Percentiles rank a stretch among this genome's conserved stretches.
phyloP scores from a whole-genome alignment of 1,140 invertebrate species.

The Platyscapa corneri region DNA sequence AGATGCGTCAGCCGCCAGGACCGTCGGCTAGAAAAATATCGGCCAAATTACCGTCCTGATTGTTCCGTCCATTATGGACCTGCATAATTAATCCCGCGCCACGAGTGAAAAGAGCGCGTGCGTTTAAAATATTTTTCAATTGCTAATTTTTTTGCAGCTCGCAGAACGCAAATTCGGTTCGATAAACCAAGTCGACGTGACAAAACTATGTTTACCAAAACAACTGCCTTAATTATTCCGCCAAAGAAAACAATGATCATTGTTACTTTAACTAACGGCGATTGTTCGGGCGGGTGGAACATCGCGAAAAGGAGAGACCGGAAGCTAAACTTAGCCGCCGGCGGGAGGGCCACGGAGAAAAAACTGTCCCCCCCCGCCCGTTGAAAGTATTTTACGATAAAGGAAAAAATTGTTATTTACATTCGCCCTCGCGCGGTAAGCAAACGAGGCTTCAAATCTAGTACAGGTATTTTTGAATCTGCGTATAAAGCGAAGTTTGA shows the following conservation, averaged over 20 bases:
- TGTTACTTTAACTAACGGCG: background rate
- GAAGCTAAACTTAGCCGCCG: background rate
- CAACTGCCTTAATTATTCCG: background rate
- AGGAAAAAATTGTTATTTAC: background rate
- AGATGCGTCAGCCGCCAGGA: too few relatives aligned
- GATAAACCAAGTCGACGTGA: background rate
- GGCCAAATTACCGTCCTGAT: background rate
- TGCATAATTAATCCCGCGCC: background rate
- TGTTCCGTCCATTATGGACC: background rate
- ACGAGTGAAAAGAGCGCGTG: background rate
- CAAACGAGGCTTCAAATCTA: too few relatives aligned
- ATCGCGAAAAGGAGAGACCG: background rate
- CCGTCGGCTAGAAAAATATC: background rate
- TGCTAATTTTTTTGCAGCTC: slow-evolving; percentile 1
- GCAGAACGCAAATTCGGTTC: background rate
- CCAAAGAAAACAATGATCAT: background rate
- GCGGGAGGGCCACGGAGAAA: too few relatives aligned
- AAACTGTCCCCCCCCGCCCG: too few relatives aligned
- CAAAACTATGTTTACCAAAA: background rate
- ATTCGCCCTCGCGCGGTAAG: too few relatives aligned
- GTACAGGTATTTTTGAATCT: too few relatives aligned
- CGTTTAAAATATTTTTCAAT: slow-evolving; percentile 18
- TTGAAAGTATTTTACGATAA: background rate
- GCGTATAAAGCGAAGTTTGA: too few relatives aligned
- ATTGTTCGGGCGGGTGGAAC: background rate